A percentile compares a stretch with the other conserved stretches of the same genome.
Conservation (phyloP, 2,113 vertebrate genomes). For the Macquaria australasica region DNA sequence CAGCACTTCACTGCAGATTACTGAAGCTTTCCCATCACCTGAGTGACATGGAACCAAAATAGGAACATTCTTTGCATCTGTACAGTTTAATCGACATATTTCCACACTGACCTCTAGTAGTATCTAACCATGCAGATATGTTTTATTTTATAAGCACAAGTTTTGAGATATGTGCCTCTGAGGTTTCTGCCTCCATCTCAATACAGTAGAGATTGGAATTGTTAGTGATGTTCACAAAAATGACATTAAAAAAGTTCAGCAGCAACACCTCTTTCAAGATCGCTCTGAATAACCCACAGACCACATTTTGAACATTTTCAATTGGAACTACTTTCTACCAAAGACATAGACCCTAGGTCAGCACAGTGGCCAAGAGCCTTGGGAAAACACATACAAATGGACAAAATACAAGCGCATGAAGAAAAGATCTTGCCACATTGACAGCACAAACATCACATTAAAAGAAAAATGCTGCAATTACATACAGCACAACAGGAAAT, state of each 20-base stretch:
- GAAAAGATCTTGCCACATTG: no score
- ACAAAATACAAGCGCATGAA: neutral
- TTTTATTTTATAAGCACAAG: neutral
- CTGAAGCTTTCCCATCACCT: conserved; percentile 28
- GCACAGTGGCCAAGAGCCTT: neutral
- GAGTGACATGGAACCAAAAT: conserved; percentile 19
- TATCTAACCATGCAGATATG: neutral
- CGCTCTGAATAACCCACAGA: neutral
- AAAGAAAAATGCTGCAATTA: no score
- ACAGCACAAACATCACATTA: no score
- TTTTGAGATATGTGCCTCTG: neutral
- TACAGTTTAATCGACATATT: conserved; percentile 2
- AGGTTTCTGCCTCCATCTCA: neutral
- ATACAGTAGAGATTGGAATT: neutral
- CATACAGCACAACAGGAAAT: no score
- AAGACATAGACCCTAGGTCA: neutral
- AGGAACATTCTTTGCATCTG: conserved; percentile 29
- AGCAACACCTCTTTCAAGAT: neutral
- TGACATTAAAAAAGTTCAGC: neutral
- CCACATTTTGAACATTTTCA: neutral
- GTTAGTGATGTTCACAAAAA: neutral
- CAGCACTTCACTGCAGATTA: conserved; percentile 44
- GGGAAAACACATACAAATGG: neutral
- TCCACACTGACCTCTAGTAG: neutral
- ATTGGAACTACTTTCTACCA: neutral